A percentile compares a stretch with the other conserved stretches of the same genome.
These are phyloP conservation scores for Achlya flavicornis DNA, from an alignment of 2,888 invertebrate species.

Conservation along the genomic window DNA sequence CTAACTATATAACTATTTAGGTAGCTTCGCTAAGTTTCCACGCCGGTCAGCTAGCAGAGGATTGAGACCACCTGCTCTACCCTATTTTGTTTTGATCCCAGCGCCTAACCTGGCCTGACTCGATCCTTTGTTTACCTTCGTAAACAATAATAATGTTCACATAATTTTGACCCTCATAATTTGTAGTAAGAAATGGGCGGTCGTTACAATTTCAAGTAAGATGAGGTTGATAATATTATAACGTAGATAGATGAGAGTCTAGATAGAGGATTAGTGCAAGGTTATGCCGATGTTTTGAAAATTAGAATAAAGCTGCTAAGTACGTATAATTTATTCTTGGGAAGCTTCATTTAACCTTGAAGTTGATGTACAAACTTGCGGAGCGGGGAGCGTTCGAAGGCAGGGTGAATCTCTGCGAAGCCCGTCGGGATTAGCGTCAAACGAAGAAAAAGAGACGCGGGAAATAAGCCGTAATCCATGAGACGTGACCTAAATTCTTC, in stretches of 20 bases:
- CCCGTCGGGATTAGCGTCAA: slow-evolving; percentile 79
- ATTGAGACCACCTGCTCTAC: slow-evolving; percentile 8
- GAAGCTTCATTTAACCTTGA: slow-evolving; percentile 53
- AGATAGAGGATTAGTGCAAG: neutral
- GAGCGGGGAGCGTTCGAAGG: slow-evolving; percentile 44
- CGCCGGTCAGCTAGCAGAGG: neutral
- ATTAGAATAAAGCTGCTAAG: slow-evolving; percentile 17
- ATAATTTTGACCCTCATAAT: slow-evolving; percentile 11
- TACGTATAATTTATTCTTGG: slow-evolving; percentile 34
- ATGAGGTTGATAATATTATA: neutral
- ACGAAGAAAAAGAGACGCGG: slow-evolving; percentile 81
- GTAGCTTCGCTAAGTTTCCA: neutral
- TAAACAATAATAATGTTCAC: slow-evolving; percentile 11
- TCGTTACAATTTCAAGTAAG: slow-evolving; percentile 7
- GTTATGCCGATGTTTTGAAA: slow-evolving; percentile 1
- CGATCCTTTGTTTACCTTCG: slow-evolving; percentile 7
- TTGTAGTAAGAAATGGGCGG: slow-evolving; percentile 9
- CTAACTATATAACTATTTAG: neutral
- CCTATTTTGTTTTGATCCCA: neutral
- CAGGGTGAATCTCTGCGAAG: slow-evolving; percentile 68
- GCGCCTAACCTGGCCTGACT: neutral
- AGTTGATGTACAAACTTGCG: slow-evolving; percentile 47
- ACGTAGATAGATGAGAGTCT: neutral
- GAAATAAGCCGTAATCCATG: slow-evolving; percentile 81
- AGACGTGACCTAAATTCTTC: slow-evolving; percentile 81